Evolutionary conservation across 2,797 vertebrate genomes (phyloP).

Genomic region (Paratrypauchen microcephalus): DNA sequence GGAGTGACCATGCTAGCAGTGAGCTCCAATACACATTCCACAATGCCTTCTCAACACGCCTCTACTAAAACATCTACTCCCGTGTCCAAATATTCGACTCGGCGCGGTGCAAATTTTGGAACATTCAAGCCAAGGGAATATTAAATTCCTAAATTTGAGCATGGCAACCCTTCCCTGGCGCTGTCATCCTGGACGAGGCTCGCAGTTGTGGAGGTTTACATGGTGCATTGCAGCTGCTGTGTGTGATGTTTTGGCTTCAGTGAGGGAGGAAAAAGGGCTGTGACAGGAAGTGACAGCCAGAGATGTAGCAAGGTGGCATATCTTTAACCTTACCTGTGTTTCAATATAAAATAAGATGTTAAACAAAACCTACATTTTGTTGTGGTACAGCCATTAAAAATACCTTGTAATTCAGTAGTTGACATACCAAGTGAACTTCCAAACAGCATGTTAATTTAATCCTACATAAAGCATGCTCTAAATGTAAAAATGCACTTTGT

Average conservation of each 20-base stretch:
- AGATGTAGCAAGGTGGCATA: slow-evolving; percentile 35
- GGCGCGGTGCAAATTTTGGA: slow-evolving; percentile 28
- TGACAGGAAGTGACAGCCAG: slow-evolving; percentile 57
- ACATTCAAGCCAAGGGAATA: slow-evolving; percentile 14
- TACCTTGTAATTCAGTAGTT: background rate
- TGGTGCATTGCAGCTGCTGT: slow-evolving; percentile 77
- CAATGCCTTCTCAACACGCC: slow-evolving; percentile 43
- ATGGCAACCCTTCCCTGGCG: slow-evolving; percentile 31
- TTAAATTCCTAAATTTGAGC: slow-evolving; percentile 33
- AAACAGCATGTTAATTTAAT: background rate
- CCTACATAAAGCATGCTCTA: background rate
- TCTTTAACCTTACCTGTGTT: background rate
- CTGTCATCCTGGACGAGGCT: slow-evolving; percentile 45
- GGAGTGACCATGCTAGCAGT: slow-evolving; percentile 34
- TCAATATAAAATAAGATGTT: background rate
- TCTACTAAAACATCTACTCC: slow-evolving; percentile 28
- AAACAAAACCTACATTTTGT: background rate
- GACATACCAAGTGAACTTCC: background rate
- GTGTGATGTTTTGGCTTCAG: slow-evolving; percentile 63
- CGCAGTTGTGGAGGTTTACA: slow-evolving; percentile 48
- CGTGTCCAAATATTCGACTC: slow-evolving; percentile 28
- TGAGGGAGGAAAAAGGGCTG: slow-evolving; percentile 46
- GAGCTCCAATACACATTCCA: slow-evolving; percentile 33
- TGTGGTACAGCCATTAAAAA: background rate
- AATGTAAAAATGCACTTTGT: background rate